phyloP scores from a whole-genome alignment of 2,113 vertebrate genomes.

The Notarius lentiginosus region DNA sequence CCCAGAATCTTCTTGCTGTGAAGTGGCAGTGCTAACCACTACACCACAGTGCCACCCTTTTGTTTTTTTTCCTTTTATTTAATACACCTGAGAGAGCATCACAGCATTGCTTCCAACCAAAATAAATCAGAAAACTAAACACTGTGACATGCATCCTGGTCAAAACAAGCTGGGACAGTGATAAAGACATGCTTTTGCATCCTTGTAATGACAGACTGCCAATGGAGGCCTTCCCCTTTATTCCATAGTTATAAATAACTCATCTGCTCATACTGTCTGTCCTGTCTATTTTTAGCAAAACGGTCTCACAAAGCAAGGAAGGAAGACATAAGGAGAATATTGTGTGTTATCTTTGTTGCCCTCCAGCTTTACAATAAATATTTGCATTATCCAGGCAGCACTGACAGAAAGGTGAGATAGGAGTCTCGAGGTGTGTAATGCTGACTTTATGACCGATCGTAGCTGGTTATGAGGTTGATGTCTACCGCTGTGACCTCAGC shows the following conservation, averaged over 20 bases:
- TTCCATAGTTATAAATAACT: conserved; percentile 26
- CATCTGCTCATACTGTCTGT: conserved; percentile 16
- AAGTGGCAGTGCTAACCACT: too few relatives aligned
- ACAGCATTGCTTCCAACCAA: conserved; percentile 38
- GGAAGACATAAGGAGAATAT: conserved; percentile 11
- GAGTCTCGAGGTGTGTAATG: not conserved
- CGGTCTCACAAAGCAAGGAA: not conserved
- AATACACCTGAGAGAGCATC: not conserved
- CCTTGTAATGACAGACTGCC: conserved; percentile 11
- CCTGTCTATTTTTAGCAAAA: conserved; percentile 38
- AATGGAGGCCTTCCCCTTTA: conserved; percentile 8
- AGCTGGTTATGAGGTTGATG: not conserved
- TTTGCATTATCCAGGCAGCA: not conserved
- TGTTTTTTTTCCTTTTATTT: not conserved
- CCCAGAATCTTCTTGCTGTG: too few relatives aligned
- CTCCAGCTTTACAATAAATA: not conserved
- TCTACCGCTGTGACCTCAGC: conserved; percentile 2
- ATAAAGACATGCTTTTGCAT: conserved; percentile 36
- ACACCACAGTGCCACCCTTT: too few relatives aligned
- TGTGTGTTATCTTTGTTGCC: not conserved
- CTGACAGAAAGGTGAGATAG: conserved; percentile 1
- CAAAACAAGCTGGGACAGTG: conserved; percentile 34
- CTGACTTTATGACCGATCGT: not conserved
- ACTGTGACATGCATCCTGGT: conserved; percentile 34
- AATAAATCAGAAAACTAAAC: conserved; percentile 43